These are phyloP conservation scores for Microplitis mediator DNA, from an alignment of 1,140 invertebrate genomes.

Conservation along the genomic window DNA sequence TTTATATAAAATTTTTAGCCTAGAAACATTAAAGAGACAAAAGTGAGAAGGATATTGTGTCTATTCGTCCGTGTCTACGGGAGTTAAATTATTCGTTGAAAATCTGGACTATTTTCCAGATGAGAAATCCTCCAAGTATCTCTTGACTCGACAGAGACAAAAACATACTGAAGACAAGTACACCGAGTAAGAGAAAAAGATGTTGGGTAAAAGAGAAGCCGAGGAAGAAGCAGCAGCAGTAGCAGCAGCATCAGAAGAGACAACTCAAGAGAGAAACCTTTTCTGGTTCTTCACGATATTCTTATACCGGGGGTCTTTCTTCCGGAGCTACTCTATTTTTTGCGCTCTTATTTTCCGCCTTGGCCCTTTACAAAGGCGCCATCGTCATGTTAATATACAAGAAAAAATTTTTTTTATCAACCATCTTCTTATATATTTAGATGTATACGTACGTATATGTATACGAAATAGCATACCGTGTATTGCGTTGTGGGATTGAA, in stretches of 20 bases:
- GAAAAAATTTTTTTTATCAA: slow-evolving; percentile 6
- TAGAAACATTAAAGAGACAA: not conserved
- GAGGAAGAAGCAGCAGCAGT: not conserved
- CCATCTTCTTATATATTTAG: not conserved
- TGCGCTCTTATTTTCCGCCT: not conserved
- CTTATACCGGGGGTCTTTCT: not conserved
- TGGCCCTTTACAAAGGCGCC: not conserved
- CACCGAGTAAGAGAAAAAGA: slow-evolving; percentile 5
- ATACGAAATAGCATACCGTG: slow-evolving; percentile 18
- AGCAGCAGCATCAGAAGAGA: slow-evolving; percentile 15
- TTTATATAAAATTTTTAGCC: not conserved
- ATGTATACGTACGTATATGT: not conserved
- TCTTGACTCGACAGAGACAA: not conserved
- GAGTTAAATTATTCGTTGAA: slow-evolving; percentile 26
- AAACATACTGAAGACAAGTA: no score
- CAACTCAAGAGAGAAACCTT: slow-evolving; percentile 13
- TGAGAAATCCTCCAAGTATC: slow-evolving; percentile 15
- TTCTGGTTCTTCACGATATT: not conserved
- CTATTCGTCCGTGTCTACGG: slow-evolving; percentile 1
- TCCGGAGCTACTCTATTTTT: not conserved
- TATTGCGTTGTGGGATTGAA: slow-evolving; percentile 28
- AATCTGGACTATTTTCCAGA: slow-evolving; percentile 24
- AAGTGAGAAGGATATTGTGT: slow-evolving; percentile 8
- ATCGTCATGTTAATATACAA: slow-evolving; percentile 12
- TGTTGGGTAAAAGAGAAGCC: not conserved